Evolutionary conservation across 2,113 vertebrate species (phyloP).

Genomic region (Hippocampus zosterae): DNA sequence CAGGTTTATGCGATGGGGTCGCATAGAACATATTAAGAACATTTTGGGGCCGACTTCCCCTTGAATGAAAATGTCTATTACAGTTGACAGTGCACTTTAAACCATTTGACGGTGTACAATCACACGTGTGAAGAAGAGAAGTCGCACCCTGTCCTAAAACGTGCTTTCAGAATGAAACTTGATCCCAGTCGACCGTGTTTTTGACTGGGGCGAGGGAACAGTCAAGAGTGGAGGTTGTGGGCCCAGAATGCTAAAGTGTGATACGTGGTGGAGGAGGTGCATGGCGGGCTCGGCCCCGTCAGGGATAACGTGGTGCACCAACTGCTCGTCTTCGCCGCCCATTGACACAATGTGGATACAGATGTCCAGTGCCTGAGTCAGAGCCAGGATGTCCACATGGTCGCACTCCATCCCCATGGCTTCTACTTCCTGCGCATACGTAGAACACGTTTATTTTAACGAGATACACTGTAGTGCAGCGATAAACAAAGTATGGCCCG

Average conservation of each 20-base stretch:
- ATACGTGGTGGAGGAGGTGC: conserved; percentile 72
- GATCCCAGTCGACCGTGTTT: neutral
- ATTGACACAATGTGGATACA: conserved; percentile 71
- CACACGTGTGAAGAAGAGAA: neutral
- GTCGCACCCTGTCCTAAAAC: conserved; percentile 2
- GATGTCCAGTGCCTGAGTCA: conserved; percentile 73
- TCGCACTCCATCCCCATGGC: conserved; percentile 75
- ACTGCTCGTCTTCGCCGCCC: conserved; percentile 57
- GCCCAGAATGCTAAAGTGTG: conserved; percentile 77
- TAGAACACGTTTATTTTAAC: neutral
- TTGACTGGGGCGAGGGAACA: neutral
- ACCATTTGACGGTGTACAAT: neutral
- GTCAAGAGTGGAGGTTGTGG: conserved; percentile 38
- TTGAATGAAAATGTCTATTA: too few species aligned
- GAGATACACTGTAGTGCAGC: neutral
- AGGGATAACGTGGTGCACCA: conserved; percentile 75
- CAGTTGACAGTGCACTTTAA: neutral
- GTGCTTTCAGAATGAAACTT: conserved; percentile 9
- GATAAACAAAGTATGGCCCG: neutral
- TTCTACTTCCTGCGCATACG: conserved; percentile 72
- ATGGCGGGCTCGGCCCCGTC: conserved; percentile 67
- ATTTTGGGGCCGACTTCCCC: too few species aligned
- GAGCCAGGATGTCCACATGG: conserved; percentile 76
- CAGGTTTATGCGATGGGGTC: too few species aligned
- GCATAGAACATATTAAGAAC: too few species aligned